A percentile compares a stretch with the other conserved stretches of the same genome.
phyloP scores from a whole-genome alignment of 2,113 vertebrate genomes.

The Hirundichthys speculiger region DNA sequence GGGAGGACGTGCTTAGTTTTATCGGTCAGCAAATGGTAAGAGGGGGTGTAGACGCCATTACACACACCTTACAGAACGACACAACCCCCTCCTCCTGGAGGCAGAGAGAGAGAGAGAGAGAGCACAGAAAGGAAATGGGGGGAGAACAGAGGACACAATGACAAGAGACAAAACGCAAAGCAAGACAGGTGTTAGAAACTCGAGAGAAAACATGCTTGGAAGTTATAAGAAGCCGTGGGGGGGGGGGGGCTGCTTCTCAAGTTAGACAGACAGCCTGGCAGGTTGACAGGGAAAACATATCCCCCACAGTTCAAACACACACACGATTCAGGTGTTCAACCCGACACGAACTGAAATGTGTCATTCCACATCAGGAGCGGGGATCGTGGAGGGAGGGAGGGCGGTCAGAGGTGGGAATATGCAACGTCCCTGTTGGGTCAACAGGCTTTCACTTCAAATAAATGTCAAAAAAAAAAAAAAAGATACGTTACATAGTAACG shows the following conservation, averaged over 20 bases:
- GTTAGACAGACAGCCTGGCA: conserved; percentile 43
- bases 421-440: conserved; percentile 37
- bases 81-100: conserved; percentile 98
- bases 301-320: conserved; percentile 23
- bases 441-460: conserved; percentile 40
- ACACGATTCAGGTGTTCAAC: conserved; percentile 20
- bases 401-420: conserved; percentile 5
- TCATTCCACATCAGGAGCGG: conserved; percentile 3
- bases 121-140: conserved; percentile 79
- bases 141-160: conserved; percentile 75
- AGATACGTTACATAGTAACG: not conserved
- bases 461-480: conserved; percentile 30
- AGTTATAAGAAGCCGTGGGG: conserved; percentile 30
- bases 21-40: conserved; percentile 59
- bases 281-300: conserved; percentile 25
- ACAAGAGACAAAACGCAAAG: conserved; percentile 86
- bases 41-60: conserved; percentile 68
- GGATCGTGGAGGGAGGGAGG: not conserved
- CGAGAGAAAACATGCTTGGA: conserved; percentile 67
- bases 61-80: conserved; percentile 99
- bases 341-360: conserved; percentile 22
- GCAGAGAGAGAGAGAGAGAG: conserved; percentile 70
- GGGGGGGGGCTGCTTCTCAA: conserved; percentile 28
- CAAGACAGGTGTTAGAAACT: conserved; percentile 74
- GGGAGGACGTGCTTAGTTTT: conserved; percentile 65